Percentiles rank a stretch among this genome's conserved stretches.
These are phyloP conservation scores for Lepidurus packardi DNA, from an alignment of 1,140 invertebrate genomes.

Conservation along the genomic window DNA sequence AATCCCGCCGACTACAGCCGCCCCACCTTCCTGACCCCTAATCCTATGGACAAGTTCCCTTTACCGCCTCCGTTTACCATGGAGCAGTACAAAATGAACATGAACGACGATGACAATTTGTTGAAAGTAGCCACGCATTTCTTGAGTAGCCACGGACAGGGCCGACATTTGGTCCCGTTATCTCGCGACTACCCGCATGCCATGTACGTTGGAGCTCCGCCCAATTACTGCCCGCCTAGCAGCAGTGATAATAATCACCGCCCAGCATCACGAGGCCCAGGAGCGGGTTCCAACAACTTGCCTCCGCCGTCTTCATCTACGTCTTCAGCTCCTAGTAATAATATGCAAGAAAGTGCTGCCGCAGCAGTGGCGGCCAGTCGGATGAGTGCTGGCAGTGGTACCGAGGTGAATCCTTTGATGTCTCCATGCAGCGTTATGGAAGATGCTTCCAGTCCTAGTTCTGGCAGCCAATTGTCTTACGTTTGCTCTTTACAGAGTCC, in stretches of 20 bases:
- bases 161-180: conserved; percentile 33
- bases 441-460: conserved; percentile 33
- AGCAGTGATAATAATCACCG: conserved; percentile 24
- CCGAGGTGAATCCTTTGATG: conserved; percentile 29
- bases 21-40: conserved; percentile 2
- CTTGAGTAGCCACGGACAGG: conserved; percentile 31
- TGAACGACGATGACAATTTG: conserved; percentile 19
- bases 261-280: conserved; percentile 23
- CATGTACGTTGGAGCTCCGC: conserved; percentile 24
- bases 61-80: neutral
- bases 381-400: conserved; percentile 25
- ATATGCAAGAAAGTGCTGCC: conserved; percentile 3
- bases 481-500: conserved; percentile 33
- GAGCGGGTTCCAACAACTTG: conserved; percentile 9
- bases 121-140: conserved; percentile 31
- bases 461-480: conserved; percentile 33
- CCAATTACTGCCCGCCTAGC: conserved; percentile 23
- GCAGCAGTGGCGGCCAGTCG: conserved; percentile 25
- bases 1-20: conserved; percentile 13
- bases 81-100: conserved; percentile 21
- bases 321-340: neutral
- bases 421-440: conserved; percentile 34
- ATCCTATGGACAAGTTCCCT: conserved; percentile 5
- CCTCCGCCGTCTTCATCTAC: conserved; percentile 7
- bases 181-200: conserved; percentile 31